Conservation (phyloP, 1,140 invertebrate species). For the Portunus trituberculatus region DNA sequence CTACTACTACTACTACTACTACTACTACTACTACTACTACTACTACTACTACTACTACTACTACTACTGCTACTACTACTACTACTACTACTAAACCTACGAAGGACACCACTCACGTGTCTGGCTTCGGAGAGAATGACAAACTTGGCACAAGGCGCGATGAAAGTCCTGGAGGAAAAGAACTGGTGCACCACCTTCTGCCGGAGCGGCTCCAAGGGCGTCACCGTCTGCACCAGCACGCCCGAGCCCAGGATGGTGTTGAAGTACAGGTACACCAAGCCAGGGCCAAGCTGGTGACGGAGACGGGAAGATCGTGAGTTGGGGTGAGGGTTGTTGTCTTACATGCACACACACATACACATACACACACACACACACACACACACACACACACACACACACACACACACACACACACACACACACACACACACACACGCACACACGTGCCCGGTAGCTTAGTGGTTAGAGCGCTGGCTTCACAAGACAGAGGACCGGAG, state of each 20-base stretch:
- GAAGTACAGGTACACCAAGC: conserved; percentile 86
- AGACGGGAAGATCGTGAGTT: background rate
- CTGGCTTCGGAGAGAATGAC: conserved; percentile 86
- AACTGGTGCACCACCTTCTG: conserved; percentile 90
- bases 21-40: too few species aligned
- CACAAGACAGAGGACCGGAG: too few species aligned
- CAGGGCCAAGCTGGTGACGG: conserved; percentile 87
- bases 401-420: background rate
- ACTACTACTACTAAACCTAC: background rate
- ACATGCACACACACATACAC: background rate
- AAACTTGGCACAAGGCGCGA: conserved; percentile 86
- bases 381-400: background rate
- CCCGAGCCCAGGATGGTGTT: conserved; percentile 85
- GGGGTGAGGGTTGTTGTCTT: background rate
- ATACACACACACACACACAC: background rate
- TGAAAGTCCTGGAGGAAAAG: conserved; percentile 83
- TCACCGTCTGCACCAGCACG: conserved; percentile 89
- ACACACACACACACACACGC: background rate
- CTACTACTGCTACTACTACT: background rate
- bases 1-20: too few species aligned
- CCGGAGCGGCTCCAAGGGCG: conserved; percentile 88
- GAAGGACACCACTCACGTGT: conserved; percentile 85
- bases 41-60: too few species aligned
- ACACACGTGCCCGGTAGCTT: too few species aligned
- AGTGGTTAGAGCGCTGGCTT: too few species aligned